phyloP scores from a whole-genome alignment of 2,888 invertebrate genomes.

The Vanessa cardui region DNA sequence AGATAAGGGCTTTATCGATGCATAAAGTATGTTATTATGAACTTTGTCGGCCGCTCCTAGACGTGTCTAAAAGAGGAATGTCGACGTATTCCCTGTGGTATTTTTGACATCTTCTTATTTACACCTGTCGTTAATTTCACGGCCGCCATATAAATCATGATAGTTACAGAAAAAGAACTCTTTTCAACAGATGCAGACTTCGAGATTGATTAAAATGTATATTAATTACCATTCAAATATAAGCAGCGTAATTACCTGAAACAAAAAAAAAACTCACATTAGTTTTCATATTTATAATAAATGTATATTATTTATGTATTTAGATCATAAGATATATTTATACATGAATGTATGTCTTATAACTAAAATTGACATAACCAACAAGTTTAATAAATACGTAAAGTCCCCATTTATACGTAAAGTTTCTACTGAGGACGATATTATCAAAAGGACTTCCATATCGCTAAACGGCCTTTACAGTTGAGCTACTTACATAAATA shows the following conservation, averaged over 20 bases:
- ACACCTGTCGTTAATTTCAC: slow-evolving; percentile 67
- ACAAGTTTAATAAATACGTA: too few relatives aligned
- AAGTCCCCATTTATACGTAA: too few relatives aligned
- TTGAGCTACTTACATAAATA: too few relatives aligned
- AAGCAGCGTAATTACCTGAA: slow-evolving; percentile 47
- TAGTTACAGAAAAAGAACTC: slow-evolving; percentile 7
- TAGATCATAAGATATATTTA: too few relatives aligned
- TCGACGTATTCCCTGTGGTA: slow-evolving; percentile 57
- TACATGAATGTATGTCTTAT: too few relatives aligned
- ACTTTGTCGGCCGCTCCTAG: slow-evolving; percentile 60
- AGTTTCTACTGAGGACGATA: too few relatives aligned
- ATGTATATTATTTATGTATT: too few relatives aligned
- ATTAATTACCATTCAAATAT: slow-evolving; percentile 17
- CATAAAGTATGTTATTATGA: slow-evolving; percentile 76
- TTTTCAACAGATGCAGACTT: slow-evolving; percentile 21
- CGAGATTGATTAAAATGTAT: slow-evolving; percentile 26
- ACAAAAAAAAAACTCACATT: slow-evolving; percentile 40
- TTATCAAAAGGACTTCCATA: too few relatives aligned
- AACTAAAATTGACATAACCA: too few relatives aligned
- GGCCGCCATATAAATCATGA: slow-evolving; percentile 46
- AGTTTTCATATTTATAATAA: background rate
- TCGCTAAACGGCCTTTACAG: too few relatives aligned
- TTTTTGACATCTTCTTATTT: slow-evolving; percentile 66
- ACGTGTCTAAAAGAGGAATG: slow-evolving; percentile 55
- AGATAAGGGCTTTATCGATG: slow-evolving; percentile 77